Percentiles rank a stretch among this genome's conserved stretches.
phyloP scores from a whole-genome alignment of 2,113 vertebrate species.

The Columba janthina region DNA sequence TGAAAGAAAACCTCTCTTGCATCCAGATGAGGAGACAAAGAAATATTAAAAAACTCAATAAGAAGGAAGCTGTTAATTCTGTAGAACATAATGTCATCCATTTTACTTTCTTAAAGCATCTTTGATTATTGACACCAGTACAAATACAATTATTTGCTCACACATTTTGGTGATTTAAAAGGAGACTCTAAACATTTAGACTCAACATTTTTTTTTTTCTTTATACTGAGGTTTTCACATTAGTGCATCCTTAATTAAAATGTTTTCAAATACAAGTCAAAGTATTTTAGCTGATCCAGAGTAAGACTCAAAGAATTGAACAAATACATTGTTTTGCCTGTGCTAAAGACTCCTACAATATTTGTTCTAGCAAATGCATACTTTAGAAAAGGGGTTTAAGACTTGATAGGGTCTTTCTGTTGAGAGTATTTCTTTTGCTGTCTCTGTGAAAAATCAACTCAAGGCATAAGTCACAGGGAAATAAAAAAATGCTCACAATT shows the following conservation, averaged over 20 bases:
- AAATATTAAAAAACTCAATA: constrained; percentile 9
- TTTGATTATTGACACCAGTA: accelerated
- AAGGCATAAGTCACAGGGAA: not conserved
- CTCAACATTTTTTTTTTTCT: not conserved
- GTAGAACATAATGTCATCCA: not conserved
- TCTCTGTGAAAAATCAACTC: not conserved
- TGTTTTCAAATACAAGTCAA: not conserved
- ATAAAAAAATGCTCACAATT: not conserved
- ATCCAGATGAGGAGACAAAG: not conserved
- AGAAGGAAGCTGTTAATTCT: constrained; percentile 20
- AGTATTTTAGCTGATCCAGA: not conserved
- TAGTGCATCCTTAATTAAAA: not conserved
- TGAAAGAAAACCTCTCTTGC: not conserved
- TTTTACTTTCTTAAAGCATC: not conserved
- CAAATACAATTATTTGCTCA: not conserved
- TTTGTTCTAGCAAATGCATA: not conserved
- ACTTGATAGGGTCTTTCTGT: not conserved
- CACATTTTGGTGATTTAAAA: not conserved
- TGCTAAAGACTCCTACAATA: not conserved
- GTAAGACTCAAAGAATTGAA: not conserved
- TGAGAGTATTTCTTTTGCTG: not conserved
- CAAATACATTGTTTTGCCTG: not conserved
- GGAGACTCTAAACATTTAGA: not conserved
- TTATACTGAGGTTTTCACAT: not conserved
- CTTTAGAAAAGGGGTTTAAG: not conserved